Base-by-base conservation (phyloP, 1,140 invertebrate genomes). In the Geopemphigus sp. region DNA sequence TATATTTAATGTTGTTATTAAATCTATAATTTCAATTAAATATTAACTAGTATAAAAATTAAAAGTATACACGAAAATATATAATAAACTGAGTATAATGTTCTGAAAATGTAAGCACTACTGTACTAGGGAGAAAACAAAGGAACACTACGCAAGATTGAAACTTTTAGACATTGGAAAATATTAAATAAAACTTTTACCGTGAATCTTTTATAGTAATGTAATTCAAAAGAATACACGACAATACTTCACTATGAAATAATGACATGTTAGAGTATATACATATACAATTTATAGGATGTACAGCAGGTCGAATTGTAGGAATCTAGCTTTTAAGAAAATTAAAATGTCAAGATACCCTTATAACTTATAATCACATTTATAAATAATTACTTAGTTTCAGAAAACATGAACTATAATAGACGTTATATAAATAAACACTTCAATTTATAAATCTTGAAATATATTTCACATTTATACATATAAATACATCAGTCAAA, bases 181-280 rank as follows among this genome's bases (percentile, higher is more conserved):
- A 72, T 72, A 72, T 29, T 47, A 29, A 29, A 1, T 32, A 53
- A 17, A 12, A 32, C n/a, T 70, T 54, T 15, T 54, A 26, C 12
- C 19, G 45, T 29, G 12, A 59, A 24, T n/a, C 11, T 59, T 76
- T 24, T 76, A 76, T 59, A 45, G 12, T 59, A 24, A 24, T 22
- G 72, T 76, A 76, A 76, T 76, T 76, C 54, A 57, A 76, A 76
- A 76, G 45, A n/a, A 76, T 29, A 74, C n/a, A 74, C 39, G 53
- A 76, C 72, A 59, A 76, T 45, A 22, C 59, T 56, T 59, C 26
- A 29, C 47, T 54, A 54, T 8, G 26, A 6, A 72, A 72, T 54
- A 72, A 72, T 29, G 50, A 47, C 29, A 29, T 72, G 45, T 70
- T 50, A 68, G n/a, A 61, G 57, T 15, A 26, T 15, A 14, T 29